These are phyloP conservation scores for Sarcophaga rosellei DNA, from an alignment of 2,888 invertebrate species.

Conservation along the genomic window DNA sequence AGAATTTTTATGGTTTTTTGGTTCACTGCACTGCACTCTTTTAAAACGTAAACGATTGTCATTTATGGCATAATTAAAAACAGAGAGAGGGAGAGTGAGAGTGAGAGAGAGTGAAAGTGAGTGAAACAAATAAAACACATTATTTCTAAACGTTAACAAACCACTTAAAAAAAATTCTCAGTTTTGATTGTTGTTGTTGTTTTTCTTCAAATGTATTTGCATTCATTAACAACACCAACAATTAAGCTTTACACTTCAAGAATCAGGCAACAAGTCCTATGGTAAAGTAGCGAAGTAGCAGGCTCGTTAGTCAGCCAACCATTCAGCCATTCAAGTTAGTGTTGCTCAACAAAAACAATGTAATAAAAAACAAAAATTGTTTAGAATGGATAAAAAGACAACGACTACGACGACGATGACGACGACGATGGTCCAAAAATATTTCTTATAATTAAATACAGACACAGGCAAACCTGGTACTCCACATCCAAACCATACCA, in stretches of 20 bases:
- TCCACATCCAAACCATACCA: not conserved
- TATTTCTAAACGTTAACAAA: constrained; percentile 6
- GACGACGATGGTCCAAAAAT: not conserved
- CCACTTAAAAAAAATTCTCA: constrained; percentile 8
- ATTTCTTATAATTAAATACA: not conserved
- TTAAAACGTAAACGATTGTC: not conserved
- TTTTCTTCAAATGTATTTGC: constrained; percentile 15
- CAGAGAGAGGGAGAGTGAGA: not conserved
- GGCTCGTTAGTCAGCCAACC: constrained; percentile 1
- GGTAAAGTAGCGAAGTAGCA: not conserved
- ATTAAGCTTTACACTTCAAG: constrained; percentile 40
- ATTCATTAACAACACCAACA: constrained; percentile 42
- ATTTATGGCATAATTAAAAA: not conserved
- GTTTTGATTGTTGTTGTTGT: not conserved
- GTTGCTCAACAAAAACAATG: not conserved
- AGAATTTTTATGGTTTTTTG: not conserved
- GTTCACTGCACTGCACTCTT: constrained; percentile 3
- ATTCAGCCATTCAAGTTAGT: constrained; percentile 7
- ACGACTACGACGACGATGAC: too few relatives aligned
- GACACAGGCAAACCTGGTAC: not conserved
- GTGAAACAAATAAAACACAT: not conserved
- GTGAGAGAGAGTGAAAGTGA: not conserved
- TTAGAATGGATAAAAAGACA: not conserved
- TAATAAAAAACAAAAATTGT: not conserved
- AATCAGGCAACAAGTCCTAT: constrained; percentile 43